Evolutionary conservation across 2,113 vertebrate genomes (phyloP).

Genomic region (Apaloderma vittatum): DNA sequence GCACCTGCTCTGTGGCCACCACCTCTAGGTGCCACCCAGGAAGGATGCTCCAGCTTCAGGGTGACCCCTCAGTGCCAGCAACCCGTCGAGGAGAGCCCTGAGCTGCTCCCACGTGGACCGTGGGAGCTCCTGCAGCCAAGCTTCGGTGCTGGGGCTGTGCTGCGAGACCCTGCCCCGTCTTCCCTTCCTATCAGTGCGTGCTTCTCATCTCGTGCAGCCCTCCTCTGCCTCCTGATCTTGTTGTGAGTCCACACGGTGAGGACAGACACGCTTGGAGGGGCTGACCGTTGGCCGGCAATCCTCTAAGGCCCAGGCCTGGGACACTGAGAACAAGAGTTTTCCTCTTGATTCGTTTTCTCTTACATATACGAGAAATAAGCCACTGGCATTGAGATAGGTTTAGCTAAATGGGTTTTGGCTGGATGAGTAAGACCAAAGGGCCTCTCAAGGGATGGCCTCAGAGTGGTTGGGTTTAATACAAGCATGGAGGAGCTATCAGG

Average conservation of each 20-base stretch:
- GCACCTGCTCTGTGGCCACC: not conserved
- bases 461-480: too few relatives aligned
- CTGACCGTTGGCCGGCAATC: not conserved
- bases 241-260: not conserved
- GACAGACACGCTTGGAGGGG: not conserved
- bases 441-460: not conserved
- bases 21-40: too few relatives aligned
- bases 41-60: not conserved
- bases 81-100: rapidly evolving
- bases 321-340: not conserved
- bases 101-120: not conserved
- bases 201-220: not conserved
- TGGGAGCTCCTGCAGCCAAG: not conserved
- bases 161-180: not conserved
- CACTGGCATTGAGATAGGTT: not conserved
- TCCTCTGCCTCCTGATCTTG: not conserved
- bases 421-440: not conserved
- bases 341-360: not conserved
- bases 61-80: too few relatives aligned
- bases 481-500: too few relatives aligned
- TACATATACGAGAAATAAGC: not conserved
- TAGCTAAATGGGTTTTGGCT: not conserved
- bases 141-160: not conserved
- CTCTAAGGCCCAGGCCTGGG: not conserved
- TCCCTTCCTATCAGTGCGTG: not conserved